phyloP scores from a whole-genome alignment of 1,140 invertebrate genomes.

The Steinernema feltiae region DNA sequence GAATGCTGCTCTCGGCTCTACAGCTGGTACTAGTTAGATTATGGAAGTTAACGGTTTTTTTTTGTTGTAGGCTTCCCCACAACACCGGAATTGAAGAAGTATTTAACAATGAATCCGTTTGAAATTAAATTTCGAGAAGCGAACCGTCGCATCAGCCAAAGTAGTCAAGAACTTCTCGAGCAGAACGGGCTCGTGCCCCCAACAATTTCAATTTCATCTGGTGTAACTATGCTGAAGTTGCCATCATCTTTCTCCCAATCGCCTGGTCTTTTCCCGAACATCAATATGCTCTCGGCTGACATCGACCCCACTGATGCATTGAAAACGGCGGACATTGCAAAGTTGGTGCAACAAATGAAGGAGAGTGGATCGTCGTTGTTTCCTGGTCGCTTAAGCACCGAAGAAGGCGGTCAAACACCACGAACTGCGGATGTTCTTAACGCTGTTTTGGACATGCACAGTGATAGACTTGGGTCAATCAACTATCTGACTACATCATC shows the following conservation, averaged over 20 bases:
- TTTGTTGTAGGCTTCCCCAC: conserved; percentile 33
- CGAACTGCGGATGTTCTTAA: conserved; percentile 41
- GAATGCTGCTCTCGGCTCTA: neutral
- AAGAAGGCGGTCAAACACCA: conserved; percentile 25
- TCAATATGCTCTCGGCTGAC: conserved; percentile 29
- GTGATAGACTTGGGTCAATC: conserved; percentile 30
- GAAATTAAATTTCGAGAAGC: conserved; percentile 39
- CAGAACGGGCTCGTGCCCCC: conserved; percentile 28
- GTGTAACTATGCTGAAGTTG: conserved; percentile 19
- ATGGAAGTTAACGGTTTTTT: neutral
- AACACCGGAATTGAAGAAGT: conserved; percentile 37
- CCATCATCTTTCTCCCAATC: conserved; percentile 29
- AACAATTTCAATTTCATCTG: neutral
- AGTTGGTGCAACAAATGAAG: conserved; percentile 27
- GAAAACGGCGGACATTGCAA: conserved; percentile 39
- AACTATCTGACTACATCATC: conserved; percentile 24
- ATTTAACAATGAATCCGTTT: conserved; percentile 34
- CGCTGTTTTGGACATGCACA: conserved; percentile 37
- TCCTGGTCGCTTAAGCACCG: conserved; percentile 5
- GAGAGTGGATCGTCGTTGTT: conserved; percentile 7
- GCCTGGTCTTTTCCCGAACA: conserved; percentile 35
- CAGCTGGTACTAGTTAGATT: neutral
- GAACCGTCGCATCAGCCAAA: conserved; percentile 32
- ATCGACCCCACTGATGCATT: conserved; percentile 29
- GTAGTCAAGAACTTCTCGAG: conserved; percentile 25